These are phyloP conservation scores for Ditylenchus dipsaci DNA, from an alignment of 1,140 invertebrate species.

Conservation along the genomic window DNA sequence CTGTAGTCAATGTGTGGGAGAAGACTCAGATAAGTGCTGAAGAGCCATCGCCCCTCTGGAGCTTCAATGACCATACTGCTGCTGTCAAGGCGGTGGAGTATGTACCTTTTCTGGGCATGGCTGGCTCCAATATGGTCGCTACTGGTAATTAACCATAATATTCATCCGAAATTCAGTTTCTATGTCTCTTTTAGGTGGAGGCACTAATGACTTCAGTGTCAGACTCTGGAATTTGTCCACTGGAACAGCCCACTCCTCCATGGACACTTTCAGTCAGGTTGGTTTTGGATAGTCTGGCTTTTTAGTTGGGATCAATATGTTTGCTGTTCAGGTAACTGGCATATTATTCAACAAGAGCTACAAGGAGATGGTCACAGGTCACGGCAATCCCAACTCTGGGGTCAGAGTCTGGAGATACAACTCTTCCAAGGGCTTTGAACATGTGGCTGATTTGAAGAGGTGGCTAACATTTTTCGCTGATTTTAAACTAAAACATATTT, in stretches of 20 bases:
- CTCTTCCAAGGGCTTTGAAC: constrained; percentile 6
- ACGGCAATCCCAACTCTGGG: constrained; percentile 65
- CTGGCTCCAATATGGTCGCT: constrained; percentile 78
- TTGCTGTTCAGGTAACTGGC: constrained; percentile 70
- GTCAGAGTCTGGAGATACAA: constrained; percentile 31
- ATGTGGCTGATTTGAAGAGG: constrained; percentile 9
- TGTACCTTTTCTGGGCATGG: constrained; percentile 56
- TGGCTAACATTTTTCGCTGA: too few species aligned
- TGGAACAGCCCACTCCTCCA: constrained; percentile 73
- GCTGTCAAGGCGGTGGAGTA: constrained; percentile 70
- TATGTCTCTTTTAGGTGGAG: constrained; percentile 64
- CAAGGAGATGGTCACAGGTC: constrained; percentile 87
- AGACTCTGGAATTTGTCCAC: constrained; percentile 85
- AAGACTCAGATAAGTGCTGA: constrained; percentile 39
- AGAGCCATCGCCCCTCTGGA: constrained; percentile 64
- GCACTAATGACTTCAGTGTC: constrained; percentile 79
- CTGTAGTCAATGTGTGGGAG: constrained; percentile 85
- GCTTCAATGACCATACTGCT: constrained; percentile 66
- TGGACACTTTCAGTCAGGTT: constrained; percentile 86
- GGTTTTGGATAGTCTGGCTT: background rate
- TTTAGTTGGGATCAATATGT: background rate
- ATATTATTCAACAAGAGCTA: constrained; percentile 88
- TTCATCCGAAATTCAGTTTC: too few species aligned
- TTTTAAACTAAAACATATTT: too few species aligned
- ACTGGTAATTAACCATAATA: constrained; percentile 66